These are phyloP conservation scores for Palloptera scutellata DNA, from an alignment of 2,888 invertebrate genomes.

Conservation along the genomic window DNA sequence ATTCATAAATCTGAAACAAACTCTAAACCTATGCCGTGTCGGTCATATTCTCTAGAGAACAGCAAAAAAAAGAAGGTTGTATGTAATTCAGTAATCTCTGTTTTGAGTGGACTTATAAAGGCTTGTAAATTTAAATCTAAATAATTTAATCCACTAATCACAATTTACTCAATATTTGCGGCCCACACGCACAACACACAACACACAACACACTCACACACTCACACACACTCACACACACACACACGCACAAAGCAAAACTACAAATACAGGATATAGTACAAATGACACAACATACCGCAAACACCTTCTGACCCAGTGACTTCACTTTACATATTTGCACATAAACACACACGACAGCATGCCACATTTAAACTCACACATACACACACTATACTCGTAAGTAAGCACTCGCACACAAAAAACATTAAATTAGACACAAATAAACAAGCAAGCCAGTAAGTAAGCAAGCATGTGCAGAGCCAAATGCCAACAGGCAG, in stretches of 20 bases:
- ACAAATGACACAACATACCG: not conserved
- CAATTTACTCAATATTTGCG: too few relatives aligned
- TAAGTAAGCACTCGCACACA: not conserved
- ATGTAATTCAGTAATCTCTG: too few relatives aligned
- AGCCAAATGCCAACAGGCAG: slow-evolving; percentile 29
- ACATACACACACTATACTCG: not conserved
- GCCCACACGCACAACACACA: too few relatives aligned
- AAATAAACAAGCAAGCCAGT: slow-evolving; percentile 36
- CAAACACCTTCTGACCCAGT: slow-evolving; percentile 22
- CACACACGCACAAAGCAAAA: not conserved
- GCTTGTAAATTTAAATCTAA: too few relatives aligned
- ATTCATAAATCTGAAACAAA: too few relatives aligned
- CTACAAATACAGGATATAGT: not conserved
- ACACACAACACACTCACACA: too few relatives aligned
- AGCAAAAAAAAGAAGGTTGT: too few relatives aligned
- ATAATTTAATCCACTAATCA: too few relatives aligned
- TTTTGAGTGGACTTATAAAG: too few relatives aligned
- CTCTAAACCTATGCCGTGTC: too few relatives aligned
- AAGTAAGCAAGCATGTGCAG: too few relatives aligned
- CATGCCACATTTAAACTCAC: not conserved
- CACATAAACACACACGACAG: not conserved
- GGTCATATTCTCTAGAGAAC: too few relatives aligned
- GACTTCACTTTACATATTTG: slow-evolving; percentile 9
- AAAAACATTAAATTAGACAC: slow-evolving; percentile 38
- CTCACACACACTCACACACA: not conserved